These are phyloP conservation scores for Typhlichthys eigenmanni DNA, from an alignment of 2,797 vertebrate species.

Conservation along the genomic window DNA sequence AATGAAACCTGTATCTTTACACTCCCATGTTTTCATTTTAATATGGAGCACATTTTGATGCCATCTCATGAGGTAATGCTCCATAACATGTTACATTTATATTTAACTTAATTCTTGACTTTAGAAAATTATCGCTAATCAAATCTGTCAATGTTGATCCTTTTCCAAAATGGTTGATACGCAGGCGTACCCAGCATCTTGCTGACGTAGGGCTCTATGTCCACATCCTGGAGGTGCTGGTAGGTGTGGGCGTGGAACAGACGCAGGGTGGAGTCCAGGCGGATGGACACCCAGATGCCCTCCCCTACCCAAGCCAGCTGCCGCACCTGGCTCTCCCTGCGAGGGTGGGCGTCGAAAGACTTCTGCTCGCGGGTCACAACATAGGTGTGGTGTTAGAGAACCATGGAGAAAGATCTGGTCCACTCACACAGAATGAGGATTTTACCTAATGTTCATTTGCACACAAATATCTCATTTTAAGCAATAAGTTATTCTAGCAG, in stretches of 20 bases:
- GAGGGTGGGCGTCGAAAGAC: slow-evolving; percentile 94
- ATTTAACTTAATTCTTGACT: too few species aligned
- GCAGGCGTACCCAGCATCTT: slow-evolving; percentile 90
- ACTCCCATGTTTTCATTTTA: too few species aligned
- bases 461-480: too few species aligned
- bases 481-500: too few species aligned
- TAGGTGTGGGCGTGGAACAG: slow-evolving; percentile 96
- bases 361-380: slow-evolving; percentile 74
- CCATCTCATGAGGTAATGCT: too few species aligned
- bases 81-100: too few species aligned
- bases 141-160: too few species aligned
- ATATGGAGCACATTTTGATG: too few species aligned
- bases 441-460: too few species aligned
- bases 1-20: too few species aligned
- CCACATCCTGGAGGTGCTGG: slow-evolving; percentile 96
- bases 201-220: slow-evolving; percentile 98
- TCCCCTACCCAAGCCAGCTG: slow-evolving; percentile 97
- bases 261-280: slow-evolving; percentile 92
- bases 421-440: background rate
- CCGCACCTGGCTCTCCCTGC: slow-evolving; percentile 96
- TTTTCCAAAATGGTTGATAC: background rate
- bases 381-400: background rate
- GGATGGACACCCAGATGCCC: slow-evolving; percentile 97
- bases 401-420: background rate
- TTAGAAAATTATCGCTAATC: too few species aligned